A percentile compares a stretch with the other conserved stretches of the same genome.
These are phyloP conservation scores for Drosophila robusta DNA, from an alignment of 2,888 invertebrate species.

Conservation along the genomic window DNA sequence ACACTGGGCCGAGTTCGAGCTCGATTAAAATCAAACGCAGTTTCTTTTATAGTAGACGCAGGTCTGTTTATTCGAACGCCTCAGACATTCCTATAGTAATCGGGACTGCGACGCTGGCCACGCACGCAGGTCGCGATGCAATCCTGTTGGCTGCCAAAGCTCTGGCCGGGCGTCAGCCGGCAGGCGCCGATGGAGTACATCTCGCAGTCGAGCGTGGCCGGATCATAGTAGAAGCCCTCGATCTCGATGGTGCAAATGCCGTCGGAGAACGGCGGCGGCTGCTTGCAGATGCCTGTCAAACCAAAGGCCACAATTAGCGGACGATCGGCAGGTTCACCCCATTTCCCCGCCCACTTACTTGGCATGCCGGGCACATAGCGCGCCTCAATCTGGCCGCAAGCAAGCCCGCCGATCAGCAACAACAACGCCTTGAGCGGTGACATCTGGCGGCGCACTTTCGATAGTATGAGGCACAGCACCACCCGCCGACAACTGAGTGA, in stretches of 20 bases:
- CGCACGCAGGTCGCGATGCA: slow-evolving; percentile 81
- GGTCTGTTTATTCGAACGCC: slow-evolving; percentile 9
- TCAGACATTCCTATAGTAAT: slow-evolving; percentile 75
- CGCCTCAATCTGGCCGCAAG: slow-evolving; percentile 25
- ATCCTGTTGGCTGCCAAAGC: slow-evolving; percentile 81
- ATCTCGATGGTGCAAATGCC: slow-evolving; percentile 83
- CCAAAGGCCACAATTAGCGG: background rate
- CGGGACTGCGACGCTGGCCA: slow-evolving; percentile 74
- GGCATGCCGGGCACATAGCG: slow-evolving; percentile 46
- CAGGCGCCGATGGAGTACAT: slow-evolving; percentile 81
- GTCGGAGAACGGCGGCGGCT: slow-evolving; percentile 81
- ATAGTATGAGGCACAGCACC: slow-evolving; percentile 19
- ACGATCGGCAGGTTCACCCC: too few species aligned
- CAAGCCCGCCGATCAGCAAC: slow-evolving; percentile 26
- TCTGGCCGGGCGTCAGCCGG: slow-evolving; percentile 80
- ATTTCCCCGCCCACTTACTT: slow-evolving; percentile 41
- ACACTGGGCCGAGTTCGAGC: slow-evolving; percentile 12
- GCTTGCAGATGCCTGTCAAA: slow-evolving; percentile 75
- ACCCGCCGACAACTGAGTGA: slow-evolving; percentile 47
- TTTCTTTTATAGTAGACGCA: slow-evolving; percentile 24
- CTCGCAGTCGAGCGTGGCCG: slow-evolving; percentile 74
- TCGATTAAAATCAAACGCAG: slow-evolving; percentile 45
- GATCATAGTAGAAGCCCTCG: slow-evolving; percentile 82
- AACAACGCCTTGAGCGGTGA: slow-evolving; percentile 29
- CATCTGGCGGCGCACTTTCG: slow-evolving; percentile 28